phyloP scores from a whole-genome alignment of 2,113 vertebrate species.

The Microtus montanus region DNA sequence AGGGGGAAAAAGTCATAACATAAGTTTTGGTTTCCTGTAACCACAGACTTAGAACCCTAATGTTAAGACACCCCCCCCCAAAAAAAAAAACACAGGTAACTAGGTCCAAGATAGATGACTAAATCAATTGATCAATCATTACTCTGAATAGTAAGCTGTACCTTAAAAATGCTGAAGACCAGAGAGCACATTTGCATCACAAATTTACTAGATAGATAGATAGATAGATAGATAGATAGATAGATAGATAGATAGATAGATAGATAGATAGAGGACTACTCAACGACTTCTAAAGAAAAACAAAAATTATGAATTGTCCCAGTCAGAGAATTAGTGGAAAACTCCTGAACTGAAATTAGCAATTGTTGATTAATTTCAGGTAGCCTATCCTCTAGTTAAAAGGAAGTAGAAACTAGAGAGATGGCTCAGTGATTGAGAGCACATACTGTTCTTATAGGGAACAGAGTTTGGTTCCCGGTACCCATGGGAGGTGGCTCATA shows the following conservation, averaged over 20 bases:
- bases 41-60: not conserved
- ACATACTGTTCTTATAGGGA: not conserved
- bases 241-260: too few species aligned
- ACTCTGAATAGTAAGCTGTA: not conserved
- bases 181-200: slow-evolving; percentile 19
- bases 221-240: too few species aligned
- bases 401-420: not conserved
- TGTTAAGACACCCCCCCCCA: not conserved
- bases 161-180: not conserved
- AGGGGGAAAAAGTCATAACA: not conserved
- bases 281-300: slow-evolving; percentile 21
- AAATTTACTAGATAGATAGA: not conserved
- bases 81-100: not conserved
- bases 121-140: not conserved
- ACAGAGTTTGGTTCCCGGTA: not conserved
- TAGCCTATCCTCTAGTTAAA: not conserved
- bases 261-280: not conserved
- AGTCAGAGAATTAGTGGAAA: not conserved
- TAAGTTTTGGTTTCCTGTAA: not conserved
- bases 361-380: slow-evolving; percentile 9
- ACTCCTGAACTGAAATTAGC: not conserved
- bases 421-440: not conserved
- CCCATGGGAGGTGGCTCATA: not conserved
- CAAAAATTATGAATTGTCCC: slow-evolving; percentile 28
- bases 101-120: not conserved